Evolutionary conservation across 2,797 vertebrate species (phyloP).

Genomic region (Macroramphosus scolopax): DNA sequence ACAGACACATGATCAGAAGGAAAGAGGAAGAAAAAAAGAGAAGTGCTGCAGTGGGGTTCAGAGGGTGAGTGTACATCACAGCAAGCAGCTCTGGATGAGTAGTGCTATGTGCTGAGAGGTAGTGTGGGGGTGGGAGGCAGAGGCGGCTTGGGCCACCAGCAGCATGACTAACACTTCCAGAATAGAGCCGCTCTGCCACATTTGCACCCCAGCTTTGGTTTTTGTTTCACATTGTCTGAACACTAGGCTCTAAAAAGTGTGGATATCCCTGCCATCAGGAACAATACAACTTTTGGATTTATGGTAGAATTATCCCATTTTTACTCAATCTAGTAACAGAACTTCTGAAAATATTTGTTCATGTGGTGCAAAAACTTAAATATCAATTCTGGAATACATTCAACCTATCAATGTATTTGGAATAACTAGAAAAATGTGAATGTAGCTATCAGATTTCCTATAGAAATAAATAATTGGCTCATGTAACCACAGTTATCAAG

Average conservation of each 20-base stretch:
- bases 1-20: constrained; percentile 39
- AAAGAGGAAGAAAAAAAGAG: constrained; percentile 62
- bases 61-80: constrained; percentile 60
- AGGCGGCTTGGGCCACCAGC: constrained; percentile 71
- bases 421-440: too few relatives aligned
- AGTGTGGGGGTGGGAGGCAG: constrained; percentile 68
- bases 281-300: constrained; percentile 4
- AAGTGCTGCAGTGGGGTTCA: constrained; percentile 62
- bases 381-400: too few relatives aligned
- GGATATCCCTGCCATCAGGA: neutral
- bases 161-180: constrained; percentile 75
- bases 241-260: constrained; percentile 17
- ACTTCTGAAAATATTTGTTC: too few relatives aligned
- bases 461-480: neutral
- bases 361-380: too few relatives aligned
- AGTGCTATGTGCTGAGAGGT: constrained; percentile 55
- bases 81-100: constrained; percentile 55
- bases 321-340: too few relatives aligned
- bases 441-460: too few relatives aligned
- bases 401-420: too few relatives aligned
- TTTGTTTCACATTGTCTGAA: constrained; percentile 42
- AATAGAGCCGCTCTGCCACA: constrained; percentile 64
- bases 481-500: neutral
- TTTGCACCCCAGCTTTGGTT: constrained; percentile 50
- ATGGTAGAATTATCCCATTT: neutral